Percentiles rank a stretch among this genome's conserved stretches.
Evolutionary conservation across 2,797 vertebrate genomes (phyloP).

Genomic region (Ibycter americanus): DNA sequence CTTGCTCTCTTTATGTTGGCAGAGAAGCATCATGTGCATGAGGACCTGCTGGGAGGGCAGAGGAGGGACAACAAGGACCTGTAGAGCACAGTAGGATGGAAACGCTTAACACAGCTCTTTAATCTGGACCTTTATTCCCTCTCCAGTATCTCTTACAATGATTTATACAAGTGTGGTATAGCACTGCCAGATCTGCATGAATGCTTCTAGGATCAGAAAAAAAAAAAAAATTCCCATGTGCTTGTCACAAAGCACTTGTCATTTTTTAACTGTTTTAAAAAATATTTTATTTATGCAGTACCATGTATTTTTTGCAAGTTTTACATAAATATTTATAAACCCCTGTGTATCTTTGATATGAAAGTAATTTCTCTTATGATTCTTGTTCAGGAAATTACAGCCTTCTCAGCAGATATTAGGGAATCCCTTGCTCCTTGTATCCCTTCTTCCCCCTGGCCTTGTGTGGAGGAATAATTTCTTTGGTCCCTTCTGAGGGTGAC

Average conservation of each 20-base stretch:
- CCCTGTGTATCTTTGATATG: neutral
- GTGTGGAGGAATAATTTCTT: neutral
- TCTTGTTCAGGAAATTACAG: neutral
- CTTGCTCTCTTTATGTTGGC: neutral
- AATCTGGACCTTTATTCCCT: neutral
- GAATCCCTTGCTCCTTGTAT: neutral
- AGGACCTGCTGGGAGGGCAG: neutral
- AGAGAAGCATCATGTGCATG: rapidly evolving
- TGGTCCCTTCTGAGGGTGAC: neutral
- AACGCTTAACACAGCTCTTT: neutral
- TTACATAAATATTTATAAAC: neutral
- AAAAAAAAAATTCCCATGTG: neutral
- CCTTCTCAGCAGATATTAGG: neutral
- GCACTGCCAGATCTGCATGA: neutral
- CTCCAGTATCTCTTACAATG: neutral
- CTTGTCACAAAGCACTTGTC: neutral
- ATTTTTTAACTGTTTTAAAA: neutral
- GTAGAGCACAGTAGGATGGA: neutral
- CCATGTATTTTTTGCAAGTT: neutral
- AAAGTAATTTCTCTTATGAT: neutral
- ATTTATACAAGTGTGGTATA: no score
- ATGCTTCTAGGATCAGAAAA: neutral
- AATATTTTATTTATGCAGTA: neutral
- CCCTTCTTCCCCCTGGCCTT: neutral
- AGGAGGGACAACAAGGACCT: neutral